phyloP scores from a whole-genome alignment of 2,888 invertebrate species.

The Pseudococcus viburni region DNA sequence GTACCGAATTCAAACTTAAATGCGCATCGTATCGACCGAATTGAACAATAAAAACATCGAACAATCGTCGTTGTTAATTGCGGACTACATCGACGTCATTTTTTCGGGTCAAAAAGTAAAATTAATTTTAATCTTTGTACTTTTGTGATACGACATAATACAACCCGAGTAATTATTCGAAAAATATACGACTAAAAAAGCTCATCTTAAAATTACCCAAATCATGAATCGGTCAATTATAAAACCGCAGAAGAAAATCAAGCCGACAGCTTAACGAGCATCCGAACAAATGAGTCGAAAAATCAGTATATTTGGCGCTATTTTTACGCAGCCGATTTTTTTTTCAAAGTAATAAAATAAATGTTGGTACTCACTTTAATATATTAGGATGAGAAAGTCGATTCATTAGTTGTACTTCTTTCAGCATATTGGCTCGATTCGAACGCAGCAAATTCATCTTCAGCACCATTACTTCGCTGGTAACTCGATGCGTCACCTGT shows the following conservation, averaged over 20 bases:
- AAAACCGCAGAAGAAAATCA: not conserved
- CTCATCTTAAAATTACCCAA: not conserved
- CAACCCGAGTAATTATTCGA: not conserved
- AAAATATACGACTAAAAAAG: not conserved
- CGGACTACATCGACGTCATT: not conserved
- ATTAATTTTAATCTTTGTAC: not conserved
- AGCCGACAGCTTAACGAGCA: not conserved
- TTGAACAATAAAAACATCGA: not conserved
- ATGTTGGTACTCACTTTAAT: conserved; percentile 78
- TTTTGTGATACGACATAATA: not conserved
- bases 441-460: conserved; percentile 96
- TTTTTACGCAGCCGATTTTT: not conserved
- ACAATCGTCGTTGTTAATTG: conserved; percentile 30
- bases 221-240: not conserved
- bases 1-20: not conserved
- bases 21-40: not conserved
- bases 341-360: not conserved
- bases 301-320: not conserved
- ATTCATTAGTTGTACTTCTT: conserved; percentile 97
- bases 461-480: conserved; percentile 95
- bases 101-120: conserved; percentile 19
- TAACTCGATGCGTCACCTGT: conserved; percentile 93
- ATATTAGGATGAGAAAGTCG: conserved; percentile 95
- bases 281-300: conserved; percentile 7
- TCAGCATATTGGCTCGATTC: conserved; percentile 95